Conservation (phyloP, 2,797 vertebrate species). For the Glyptemys insculpta region DNA sequence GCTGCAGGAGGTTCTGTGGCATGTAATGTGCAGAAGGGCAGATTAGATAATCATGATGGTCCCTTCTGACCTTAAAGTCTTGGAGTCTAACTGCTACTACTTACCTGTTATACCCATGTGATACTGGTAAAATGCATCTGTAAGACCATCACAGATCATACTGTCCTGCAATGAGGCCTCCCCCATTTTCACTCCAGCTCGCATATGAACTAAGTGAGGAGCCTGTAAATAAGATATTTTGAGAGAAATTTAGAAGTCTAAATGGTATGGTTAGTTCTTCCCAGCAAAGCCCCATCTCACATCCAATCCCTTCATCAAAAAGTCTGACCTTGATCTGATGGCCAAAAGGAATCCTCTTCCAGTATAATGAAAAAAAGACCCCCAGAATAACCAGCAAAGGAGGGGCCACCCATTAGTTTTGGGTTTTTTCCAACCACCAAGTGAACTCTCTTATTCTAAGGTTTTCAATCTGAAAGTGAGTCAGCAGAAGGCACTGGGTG, state of each 20-base stretch:
- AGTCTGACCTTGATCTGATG: neutral
- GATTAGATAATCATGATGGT: neutral
- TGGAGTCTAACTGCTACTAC: neutral
- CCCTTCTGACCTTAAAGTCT: neutral
- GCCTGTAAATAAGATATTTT: slow-evolving; percentile 69
- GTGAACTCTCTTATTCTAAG: neutral
- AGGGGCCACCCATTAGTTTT: neutral
- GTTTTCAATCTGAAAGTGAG: neutral
- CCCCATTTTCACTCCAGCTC: slow-evolving; percentile 91
- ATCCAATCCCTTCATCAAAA: neutral
- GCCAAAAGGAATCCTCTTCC: neutral
- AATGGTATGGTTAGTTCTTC: neutral
- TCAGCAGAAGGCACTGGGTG: neutral
- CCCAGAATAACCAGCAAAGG: neutral
- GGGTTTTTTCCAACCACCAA: neutral
- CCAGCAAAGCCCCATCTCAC: neutral
- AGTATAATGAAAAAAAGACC: neutral
- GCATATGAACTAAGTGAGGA: slow-evolving; percentile 92
- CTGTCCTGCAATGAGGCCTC: slow-evolving; percentile 90
- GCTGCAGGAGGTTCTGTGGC: neutral
- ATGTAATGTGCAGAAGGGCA: neutral
- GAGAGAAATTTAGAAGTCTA: neutral
- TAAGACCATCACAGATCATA: slow-evolving; percentile 92
- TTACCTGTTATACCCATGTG: slow-evolving; percentile 98
- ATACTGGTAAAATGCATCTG: slow-evolving; percentile 92